Evolutionary conservation across 2,113 vertebrate genomes (phyloP).

Genomic region (Boleophthalmus pectinirostris): DNA sequence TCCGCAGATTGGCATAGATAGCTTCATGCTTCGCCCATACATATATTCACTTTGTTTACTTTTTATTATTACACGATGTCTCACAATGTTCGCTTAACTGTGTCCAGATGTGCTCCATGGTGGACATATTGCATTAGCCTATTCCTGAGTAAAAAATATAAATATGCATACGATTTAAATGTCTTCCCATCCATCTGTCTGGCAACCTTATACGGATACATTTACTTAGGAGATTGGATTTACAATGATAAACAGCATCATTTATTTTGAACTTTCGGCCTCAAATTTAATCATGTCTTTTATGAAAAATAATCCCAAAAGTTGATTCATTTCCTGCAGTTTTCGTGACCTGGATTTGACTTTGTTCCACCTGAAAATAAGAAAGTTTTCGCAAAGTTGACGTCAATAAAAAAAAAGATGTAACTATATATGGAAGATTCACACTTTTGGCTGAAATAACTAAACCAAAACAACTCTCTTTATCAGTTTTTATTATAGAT

Average conservation of each 20-base stretch:
- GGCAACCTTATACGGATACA: conserved; percentile 6
- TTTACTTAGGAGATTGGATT: conserved; percentile 11
- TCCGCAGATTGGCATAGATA: neutral
- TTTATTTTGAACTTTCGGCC: neutral
- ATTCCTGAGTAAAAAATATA: neutral
- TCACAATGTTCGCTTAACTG: neutral
- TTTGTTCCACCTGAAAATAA: neutral
- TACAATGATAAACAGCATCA: conserved; percentile 2
- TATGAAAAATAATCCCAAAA: conserved; percentile 6
- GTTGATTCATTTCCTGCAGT: conserved; percentile 9
- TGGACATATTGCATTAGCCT: conserved; percentile 3
- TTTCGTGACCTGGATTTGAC: neutral
- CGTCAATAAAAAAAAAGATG: too few relatives aligned
- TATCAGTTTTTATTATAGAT: too few relatives aligned
- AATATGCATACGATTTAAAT: neutral
- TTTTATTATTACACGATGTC: neutral
- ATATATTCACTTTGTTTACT: neutral
- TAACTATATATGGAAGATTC: too few relatives aligned
- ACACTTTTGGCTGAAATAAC: too few relatives aligned
- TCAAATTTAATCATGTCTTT: neutral
- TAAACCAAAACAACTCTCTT: too few relatives aligned
- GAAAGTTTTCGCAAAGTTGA: neutral
- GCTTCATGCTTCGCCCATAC: neutral
- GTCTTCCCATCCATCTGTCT: conserved; percentile 6
- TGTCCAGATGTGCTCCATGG: neutral